Conservation (phyloP, 1,140 invertebrate genomes). For the Heterodera carotae region DNA sequence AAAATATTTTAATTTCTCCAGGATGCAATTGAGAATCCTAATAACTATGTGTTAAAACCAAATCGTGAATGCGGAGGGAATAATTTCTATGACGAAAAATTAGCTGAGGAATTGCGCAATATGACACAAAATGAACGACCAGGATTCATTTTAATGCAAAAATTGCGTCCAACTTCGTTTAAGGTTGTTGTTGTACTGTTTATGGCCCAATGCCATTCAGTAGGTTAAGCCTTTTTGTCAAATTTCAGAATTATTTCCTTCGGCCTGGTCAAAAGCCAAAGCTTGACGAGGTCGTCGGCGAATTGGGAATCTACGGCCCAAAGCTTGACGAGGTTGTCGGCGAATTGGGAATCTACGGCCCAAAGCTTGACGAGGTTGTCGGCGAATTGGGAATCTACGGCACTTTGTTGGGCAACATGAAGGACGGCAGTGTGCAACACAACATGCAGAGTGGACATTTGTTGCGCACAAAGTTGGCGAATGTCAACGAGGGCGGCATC, state of each 20-base stretch:
- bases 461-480: constrained; percentile 80
- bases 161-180: constrained; percentile 48
- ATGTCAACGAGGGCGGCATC: constrained; percentile 89
- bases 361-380: constrained; percentile 74
- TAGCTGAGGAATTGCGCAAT: constrained; percentile 72
- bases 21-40: constrained; percentile 79
- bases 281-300: constrained; percentile 75
- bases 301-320: constrained; percentile 84
- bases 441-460: constrained; percentile 86
- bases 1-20: constrained; percentile 66
- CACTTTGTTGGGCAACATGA: constrained; percentile 72
- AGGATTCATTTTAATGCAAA: constrained; percentile 91
- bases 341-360: constrained; percentile 85
- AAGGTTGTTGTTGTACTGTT: constrained; percentile 54
- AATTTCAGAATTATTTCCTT: constrained; percentile 80
- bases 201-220: constrained; percentile 60
- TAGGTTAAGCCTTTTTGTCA: constrained; percentile 7
- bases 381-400: constrained; percentile 94
- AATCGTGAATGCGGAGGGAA: constrained; percentile 82
- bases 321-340: constrained; percentile 75
- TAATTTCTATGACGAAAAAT: constrained; percentile 85
- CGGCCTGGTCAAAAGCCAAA: constrained; percentile 71
- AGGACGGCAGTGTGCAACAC: constrained; percentile 44
- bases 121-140: constrained; percentile 75
- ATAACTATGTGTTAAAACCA: constrained; percentile 89